phyloP scores from a whole-genome alignment of 1,140 invertebrate species.

The Hyles euphorbiae region DNA sequence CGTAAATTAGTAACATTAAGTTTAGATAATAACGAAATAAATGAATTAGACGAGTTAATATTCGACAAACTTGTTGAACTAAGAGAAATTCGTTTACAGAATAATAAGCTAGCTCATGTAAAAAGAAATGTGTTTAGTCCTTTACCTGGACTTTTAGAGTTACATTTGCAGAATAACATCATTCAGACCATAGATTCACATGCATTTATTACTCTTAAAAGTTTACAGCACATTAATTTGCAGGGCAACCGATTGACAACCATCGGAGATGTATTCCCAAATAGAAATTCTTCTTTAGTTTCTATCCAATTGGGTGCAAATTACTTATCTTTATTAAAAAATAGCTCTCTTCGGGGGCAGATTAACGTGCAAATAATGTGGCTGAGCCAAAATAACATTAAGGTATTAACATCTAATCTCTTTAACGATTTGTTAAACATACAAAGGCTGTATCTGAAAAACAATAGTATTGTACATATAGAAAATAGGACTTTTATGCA shows the following conservation, averaged over 20 bases:
- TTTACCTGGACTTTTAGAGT: slow-evolving; percentile 85
- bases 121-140: slow-evolving; percentile 87
- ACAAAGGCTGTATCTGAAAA: slow-evolving; percentile 87
- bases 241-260: slow-evolving; percentile 87
- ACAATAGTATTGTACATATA: slow-evolving; percentile 88
- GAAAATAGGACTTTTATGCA: slow-evolving; percentile 87
- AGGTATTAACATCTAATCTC: slow-evolving; percentile 81
- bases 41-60: slow-evolving; percentile 85
- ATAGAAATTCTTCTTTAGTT: slow-evolving; percentile 83
- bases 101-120: slow-evolving; percentile 87
- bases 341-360: slow-evolving; percentile 86
- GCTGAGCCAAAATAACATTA: slow-evolving; percentile 88
- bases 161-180: slow-evolving; percentile 91
- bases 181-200: slow-evolving; percentile 89
- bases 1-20: slow-evolving; percentile 88
- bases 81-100: slow-evolving; percentile 89
- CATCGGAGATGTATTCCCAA: slow-evolving; percentile 88
- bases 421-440: slow-evolving; percentile 86
- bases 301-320: slow-evolving; percentile 92
- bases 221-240: slow-evolving; percentile 92
- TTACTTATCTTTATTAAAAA: slow-evolving; percentile 84
- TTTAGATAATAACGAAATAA: slow-evolving; percentile 93
- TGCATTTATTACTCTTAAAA: slow-evolving; percentile 86
- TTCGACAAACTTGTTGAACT: slow-evolving; percentile 85
- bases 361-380: slow-evolving; percentile 90